phyloP scores from a whole-genome alignment of 2,797 vertebrate species.

The Babyrousa celebensis region DNA sequence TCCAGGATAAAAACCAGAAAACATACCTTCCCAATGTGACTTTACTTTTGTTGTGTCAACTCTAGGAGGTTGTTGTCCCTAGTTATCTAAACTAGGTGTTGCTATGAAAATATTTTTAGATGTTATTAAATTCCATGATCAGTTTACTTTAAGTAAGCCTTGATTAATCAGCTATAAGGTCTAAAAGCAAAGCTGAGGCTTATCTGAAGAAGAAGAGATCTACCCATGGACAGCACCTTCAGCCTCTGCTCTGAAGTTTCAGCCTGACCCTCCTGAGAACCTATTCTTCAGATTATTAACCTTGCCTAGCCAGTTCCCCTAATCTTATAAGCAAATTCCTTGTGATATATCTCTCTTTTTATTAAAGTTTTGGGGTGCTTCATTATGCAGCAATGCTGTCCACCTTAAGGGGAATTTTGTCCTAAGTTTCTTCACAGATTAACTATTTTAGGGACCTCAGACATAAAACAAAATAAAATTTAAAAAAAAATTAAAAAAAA shows the following conservation, averaged over 20 bases:
- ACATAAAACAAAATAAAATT: not conserved
- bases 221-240: not conserved
- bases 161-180: not conserved
- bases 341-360: not conserved
- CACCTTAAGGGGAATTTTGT: not conserved
- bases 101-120: not conserved
- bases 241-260: not conserved
- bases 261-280: not conserved
- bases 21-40: rapidly evolving
- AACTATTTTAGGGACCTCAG: not conserved
- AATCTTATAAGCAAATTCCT: not conserved
- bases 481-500: not conserved
- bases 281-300: not conserved
- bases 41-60: not conserved
- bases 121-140: not conserved
- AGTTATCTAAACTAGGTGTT: not conserved
- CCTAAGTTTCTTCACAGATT: not conserved
- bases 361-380: not conserved
- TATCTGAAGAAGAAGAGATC: not conserved
- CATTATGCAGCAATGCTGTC: not conserved
- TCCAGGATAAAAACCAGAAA: not conserved
- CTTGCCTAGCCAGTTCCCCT: not conserved
- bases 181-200: not conserved
- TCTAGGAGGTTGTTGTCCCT: rapidly evolving
- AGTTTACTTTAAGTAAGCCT: not conserved